These are phyloP conservation scores for Tortricodes alternella DNA, from an alignment of 2,888 invertebrate genomes.

Conservation along the genomic window DNA sequence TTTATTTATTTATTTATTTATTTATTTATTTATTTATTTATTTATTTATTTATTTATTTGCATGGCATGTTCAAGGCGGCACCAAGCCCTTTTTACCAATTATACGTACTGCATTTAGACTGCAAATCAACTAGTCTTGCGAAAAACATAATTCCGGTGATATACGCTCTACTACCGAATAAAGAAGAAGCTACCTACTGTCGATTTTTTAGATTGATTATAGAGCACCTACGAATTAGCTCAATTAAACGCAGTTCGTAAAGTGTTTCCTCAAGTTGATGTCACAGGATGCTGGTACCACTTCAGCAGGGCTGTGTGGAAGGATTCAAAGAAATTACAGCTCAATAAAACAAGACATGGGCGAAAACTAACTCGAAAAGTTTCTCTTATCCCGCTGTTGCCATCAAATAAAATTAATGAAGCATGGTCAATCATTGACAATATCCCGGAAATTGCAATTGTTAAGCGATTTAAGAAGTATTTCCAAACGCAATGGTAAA, in stretches of 20 bases:
- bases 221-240: background rate
- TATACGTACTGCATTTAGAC: slow-evolving; percentile 1
- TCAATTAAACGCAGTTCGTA: slow-evolving; percentile 1
- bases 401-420: background rate
- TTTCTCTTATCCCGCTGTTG: background rate
- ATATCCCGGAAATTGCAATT: no score
- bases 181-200: slow-evolving; percentile 3
- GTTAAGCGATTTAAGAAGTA: no score
- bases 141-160: background rate
- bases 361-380: background rate
- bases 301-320: slow-evolving; percentile 5
- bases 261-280: background rate
- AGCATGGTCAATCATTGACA: no score
- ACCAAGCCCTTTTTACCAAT: slow-evolving; percentile 7
- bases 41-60: no score
- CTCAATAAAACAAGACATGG: background rate
- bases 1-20: no score
- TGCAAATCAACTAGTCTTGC: slow-evolving; percentile 1
- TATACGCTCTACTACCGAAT: slow-evolving; percentile 2
- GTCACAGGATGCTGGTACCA: background rate
- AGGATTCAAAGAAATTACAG: background rate
- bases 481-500: no score
- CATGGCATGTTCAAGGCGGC: background rate
- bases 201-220: background rate
- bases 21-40: no score